Base-by-base conservation (phyloP, 2,888 invertebrate genomes). In the Calephelis perditalis region DNA sequence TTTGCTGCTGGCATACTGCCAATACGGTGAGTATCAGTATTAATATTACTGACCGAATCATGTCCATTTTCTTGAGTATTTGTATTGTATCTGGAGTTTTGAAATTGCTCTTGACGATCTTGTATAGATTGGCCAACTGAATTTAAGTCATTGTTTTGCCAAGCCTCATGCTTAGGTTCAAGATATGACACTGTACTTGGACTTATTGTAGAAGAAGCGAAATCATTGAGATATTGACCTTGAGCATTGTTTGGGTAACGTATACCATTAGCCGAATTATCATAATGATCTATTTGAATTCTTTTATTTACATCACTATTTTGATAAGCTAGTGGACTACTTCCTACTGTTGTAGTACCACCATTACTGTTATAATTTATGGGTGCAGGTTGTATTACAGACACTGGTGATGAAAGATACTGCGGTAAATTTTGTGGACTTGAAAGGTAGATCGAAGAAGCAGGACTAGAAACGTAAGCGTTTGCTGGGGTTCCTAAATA, bases 221-320 rank as follows among this genome's bases (percentile, higher is more conserved):
- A 83, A 52, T 87, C 86, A 62, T 77, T 83, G 66, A 79, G 81
- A 69, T 81, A 84, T 65, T 84, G 86, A 60, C 77, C 78, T 60
- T 80, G 84, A 0, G 74, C 61, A 67, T 76, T 82, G 11, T 70
- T 67, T 0, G 84, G 84, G 70, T 82, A 87, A 65, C 85, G 79
- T 0, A 88, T 73, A 7, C 87, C 87, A 67, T 82, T 85, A 6
- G 77, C 82, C 12, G 87, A 81, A 65, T 88, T 90, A 66, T 90
- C 86, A 63, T 85, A 90, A 71, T 88, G 87, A 67, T 89, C 86
- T 59, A 86, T 83, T 68, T 83, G 82, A 66, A 87, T 77, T 64
- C 82, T 82, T 68, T 86, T 85, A 66, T 73, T 79, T 12, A 70
- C 68, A 5, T 84, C 82, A 65, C 74, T 80, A 49, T 63, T 77